These are phyloP conservation scores for Aviceda subcristata DNA, from an alignment of 2,113 vertebrate species.

Conservation along the genomic window DNA sequence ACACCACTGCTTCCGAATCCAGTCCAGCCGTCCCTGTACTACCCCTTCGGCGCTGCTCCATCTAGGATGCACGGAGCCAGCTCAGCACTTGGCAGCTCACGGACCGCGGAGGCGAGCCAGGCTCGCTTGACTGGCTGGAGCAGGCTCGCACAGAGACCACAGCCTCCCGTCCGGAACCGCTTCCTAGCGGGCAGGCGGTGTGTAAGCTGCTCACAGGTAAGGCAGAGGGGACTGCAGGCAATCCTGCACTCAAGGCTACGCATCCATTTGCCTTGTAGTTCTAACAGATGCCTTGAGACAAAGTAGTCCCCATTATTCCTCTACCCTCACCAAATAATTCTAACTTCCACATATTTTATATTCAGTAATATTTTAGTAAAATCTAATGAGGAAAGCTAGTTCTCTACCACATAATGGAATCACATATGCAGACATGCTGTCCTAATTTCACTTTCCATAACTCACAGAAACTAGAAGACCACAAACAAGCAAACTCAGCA, in stretches of 20 bases:
- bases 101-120: neutral
- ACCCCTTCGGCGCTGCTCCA: neutral
- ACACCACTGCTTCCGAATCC: neutral
- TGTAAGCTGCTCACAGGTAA: neutral
- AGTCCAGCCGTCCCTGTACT: neutral
- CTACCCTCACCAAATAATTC: neutral
- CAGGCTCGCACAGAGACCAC: neutral
- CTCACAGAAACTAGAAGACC: neutral
- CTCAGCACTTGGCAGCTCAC: no score
- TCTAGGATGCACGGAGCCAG: neutral
- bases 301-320: neutral
- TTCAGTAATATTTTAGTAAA: neutral
- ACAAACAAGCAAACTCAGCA: neutral
- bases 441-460: neutral
- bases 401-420: neutral
- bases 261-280: neutral
- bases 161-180: neutral
- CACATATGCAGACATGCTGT: neutral
- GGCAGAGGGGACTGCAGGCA: neutral
- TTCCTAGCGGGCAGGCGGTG: rapidly evolving
- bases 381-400: neutral
- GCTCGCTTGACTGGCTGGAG: neutral
- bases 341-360: neutral
- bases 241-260: no score
- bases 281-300: neutral